A percentile compares a stretch with the other conserved stretches of the same genome.
Conservation (phyloP, 1,140 invertebrate species). For the Hylaeus volcanicus region DNA sequence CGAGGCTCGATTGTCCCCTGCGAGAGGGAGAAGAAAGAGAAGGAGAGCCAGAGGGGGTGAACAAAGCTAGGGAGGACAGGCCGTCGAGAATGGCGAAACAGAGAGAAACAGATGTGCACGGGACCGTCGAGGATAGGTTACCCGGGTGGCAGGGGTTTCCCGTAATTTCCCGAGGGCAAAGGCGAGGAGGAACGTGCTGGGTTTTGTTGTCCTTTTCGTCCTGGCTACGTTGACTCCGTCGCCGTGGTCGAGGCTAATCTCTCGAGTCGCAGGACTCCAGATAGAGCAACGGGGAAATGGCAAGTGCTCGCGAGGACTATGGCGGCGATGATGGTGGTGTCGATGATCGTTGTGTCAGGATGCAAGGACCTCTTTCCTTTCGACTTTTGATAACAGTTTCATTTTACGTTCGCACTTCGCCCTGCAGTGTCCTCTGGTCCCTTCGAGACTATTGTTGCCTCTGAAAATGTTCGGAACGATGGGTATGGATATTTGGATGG, state of each 20-base stretch:
- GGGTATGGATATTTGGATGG: too few relatives aligned
- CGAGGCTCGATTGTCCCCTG: not conserved
- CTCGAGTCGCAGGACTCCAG: slow-evolving; percentile 54
- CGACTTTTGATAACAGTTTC: slow-evolving; percentile 16
- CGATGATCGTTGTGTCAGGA: not conserved
- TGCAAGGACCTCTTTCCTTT: not conserved
- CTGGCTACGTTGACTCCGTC: slow-evolving; percentile 38
- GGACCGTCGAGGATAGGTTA: slow-evolving; percentile 50
- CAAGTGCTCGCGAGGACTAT: slow-evolving; percentile 28
- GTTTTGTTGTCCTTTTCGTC: slow-evolving; percentile 49
- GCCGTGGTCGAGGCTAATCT: slow-evolving; percentile 62
- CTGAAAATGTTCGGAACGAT: too few relatives aligned
- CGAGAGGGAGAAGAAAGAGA: not conserved
- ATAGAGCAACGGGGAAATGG: slow-evolving; percentile 44
- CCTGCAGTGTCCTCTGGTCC: too few relatives aligned
- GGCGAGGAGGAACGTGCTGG: slow-evolving; percentile 59
- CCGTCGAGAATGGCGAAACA: slow-evolving; percentile 4
- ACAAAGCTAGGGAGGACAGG: slow-evolving; percentile 18
- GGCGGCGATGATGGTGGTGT: not conserved
- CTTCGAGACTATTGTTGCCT: too few relatives aligned
- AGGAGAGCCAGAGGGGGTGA: not conserved
- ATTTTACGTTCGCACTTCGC: slow-evolving; percentile 6
- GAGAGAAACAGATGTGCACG: slow-evolving; percentile 47
- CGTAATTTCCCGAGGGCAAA: slow-evolving; percentile 74
- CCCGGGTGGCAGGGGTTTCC: slow-evolving; percentile 53